Percentiles rank a stretch among this genome's conserved stretches.
These are phyloP conservation scores for Drosophila ercepeae DNA, from an alignment of 1,140 invertebrate species.

Conservation along the genomic window DNA sequence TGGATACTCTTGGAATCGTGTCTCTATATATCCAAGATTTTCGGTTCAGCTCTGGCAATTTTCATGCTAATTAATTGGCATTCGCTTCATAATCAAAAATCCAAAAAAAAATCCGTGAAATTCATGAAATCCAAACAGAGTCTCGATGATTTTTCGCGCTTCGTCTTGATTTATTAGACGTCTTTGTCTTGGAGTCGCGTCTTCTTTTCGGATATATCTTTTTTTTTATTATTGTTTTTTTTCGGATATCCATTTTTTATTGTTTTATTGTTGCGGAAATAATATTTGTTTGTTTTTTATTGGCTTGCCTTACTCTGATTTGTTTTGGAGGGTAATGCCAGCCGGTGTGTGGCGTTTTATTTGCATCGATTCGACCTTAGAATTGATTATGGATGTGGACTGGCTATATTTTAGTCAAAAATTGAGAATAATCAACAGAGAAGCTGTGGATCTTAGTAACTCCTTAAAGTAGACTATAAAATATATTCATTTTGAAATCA, in stretches of 20 bases:
- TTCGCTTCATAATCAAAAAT: constrained; percentile 47
- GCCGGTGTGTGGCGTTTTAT: constrained; percentile 3
- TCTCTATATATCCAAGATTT: constrained; percentile 1
- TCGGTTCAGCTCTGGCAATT: constrained; percentile 27
- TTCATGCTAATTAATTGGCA: constrained; percentile 54
- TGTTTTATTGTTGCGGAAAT: constrained; percentile 68
- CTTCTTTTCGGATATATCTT: constrained; percentile 1
- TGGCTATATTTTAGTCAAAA: constrained; percentile 31
- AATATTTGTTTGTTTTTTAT: constrained; percentile 19
- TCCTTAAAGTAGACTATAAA: constrained; percentile 18
- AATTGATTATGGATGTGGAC: constrained; percentile 21
- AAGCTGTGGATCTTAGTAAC: neutral
- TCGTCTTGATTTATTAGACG: constrained; percentile 40
- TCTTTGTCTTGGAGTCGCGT: constrained; percentile 18
- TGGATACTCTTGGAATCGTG: constrained; percentile 1
- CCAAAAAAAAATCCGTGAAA: too few relatives aligned
- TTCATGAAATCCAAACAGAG: constrained; percentile 24
- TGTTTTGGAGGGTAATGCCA: too few relatives aligned
- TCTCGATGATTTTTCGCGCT: constrained; percentile 14
- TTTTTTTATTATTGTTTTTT: constrained; percentile 21
- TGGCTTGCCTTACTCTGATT: constrained; percentile 38
- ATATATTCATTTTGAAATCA: neutral
- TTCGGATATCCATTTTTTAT: neutral
- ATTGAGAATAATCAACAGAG: constrained; percentile 35
- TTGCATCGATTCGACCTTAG: constrained; percentile 42